Evolutionary conservation across 2,113 vertebrate species (phyloP), one percentile per base, ranked within the genome.

Genomic region (Dendrocopos noguchii): DNA sequence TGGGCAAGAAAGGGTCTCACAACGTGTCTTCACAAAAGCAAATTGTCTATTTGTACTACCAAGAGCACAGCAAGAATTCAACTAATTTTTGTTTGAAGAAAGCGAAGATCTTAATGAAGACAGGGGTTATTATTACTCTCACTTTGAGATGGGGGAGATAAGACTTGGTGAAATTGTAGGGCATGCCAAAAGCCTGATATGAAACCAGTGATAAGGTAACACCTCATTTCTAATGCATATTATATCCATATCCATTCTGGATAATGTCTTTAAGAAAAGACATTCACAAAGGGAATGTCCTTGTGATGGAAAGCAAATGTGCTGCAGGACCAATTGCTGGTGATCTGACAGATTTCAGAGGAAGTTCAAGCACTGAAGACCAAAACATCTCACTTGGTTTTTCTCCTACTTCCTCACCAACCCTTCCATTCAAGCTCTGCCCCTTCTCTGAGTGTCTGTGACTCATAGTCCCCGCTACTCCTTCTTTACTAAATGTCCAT

Each of bases 171-270:
- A 31, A 53, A 39, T 4, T 29, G 21, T 0, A 61, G 55, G 74
- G 61, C 33, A 57, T 46, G 46, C 29, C 86, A n/a, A 63, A 79
- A 66, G 70, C 25, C 27, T 46, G 29, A 2, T 15, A 4, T 2
- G 21, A 33, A 64, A 52, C 21, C 65, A 34, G 34, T 0, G 39
- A 28, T 13, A 15, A 52, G 15, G 25, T 8, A n/a, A 59, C 2
- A 15, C 12, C 39, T 39, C 46, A 16, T 17, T 36, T 66, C 56
- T 42, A 12, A 0, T 1, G 16, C 14, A 1, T 3, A 5, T 14
- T 10, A 24, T 15, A 44, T 12, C 29, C 15, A 6, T 27, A 31
- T 20, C 55, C 25, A 3, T 13, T 73, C 64, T 66, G n/a, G 20
- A n/a, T 31, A 76, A 36, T 17, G 15, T 73, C 44, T 53, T 61